Base-by-base conservation (phyloP, 2,888 invertebrate genomes). In the Xestia rhomboidea region DNA sequence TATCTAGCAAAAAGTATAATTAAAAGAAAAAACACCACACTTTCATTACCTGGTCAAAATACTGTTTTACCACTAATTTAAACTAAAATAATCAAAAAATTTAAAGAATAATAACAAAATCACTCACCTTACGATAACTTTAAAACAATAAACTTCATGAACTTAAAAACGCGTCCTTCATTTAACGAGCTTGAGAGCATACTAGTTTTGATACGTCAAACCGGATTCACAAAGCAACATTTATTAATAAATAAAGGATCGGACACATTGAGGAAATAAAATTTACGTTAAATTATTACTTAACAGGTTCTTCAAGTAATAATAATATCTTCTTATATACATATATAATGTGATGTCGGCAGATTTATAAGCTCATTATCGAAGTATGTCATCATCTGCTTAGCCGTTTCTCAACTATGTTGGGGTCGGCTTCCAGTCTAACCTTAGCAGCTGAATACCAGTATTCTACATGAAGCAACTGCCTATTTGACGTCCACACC, bases 221-320 rank as follows among this genome's bases (percentile, higher is more conserved):
- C 82, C 77, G 73, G 82, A 77, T 74, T 51, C 6, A 0, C 18
- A 62, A 21, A 68, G 27, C 13, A n/a, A 49, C 46, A 34, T 51
- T 34, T 51, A n/a, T 38, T 30, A n/a, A 57, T 18, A 30, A 15
- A 44, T 73, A 60, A 68, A 73, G 67, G 41, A 8, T 13, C 2
- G 54, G 2, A 30, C n/a, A 71, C 38, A 74, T 15, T 67, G 66
- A 69, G 54, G 30, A 69, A 54, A 77, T 62, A 18, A 24, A 34
- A 15, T 41, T 60, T 30, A 49, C 15, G 41, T 64, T 34, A 5
- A 21, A 46, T 13, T 13, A 51, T 46, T 51, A 27, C 34, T 13
- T 21, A n/a, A 49, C 77, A 63, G 62, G 77, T 77, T 68, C 10
- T 15, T 0, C 51, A 51, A 63, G 76, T 68, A 15, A 38, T 62